Conservation (phyloP, 2,113 vertebrate species). For the Otocyon megalotis region DNA sequence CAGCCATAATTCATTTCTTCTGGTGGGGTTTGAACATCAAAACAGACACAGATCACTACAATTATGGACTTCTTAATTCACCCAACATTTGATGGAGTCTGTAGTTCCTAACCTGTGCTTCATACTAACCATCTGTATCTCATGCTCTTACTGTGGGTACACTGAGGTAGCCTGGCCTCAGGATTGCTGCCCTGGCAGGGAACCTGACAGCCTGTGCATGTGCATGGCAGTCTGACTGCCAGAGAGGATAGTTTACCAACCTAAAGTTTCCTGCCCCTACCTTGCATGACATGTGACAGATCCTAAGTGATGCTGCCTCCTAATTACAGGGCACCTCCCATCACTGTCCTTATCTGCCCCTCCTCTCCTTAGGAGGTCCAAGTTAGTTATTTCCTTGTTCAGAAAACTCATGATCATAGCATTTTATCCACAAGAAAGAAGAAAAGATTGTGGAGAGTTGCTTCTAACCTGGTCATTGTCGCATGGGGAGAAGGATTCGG, state of each 20-base stretch:
- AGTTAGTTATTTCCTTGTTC: background rate
- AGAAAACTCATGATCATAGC: background rate
- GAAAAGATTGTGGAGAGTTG: background rate
- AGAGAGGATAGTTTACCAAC: background rate
- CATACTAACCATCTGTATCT: background rate
- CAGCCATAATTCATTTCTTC: background rate
- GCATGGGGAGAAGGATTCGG: background rate
- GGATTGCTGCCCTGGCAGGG: background rate
- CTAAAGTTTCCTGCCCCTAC: background rate
- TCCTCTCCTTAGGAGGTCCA: background rate
- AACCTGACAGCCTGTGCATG: background rate
- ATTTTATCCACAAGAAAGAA: background rate
- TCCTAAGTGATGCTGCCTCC: background rate
- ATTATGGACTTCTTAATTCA: background rate
- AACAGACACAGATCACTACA: background rate
- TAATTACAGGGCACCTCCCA: background rate
- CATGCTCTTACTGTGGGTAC: background rate
- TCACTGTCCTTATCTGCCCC: background rate
- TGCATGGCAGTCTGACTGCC: background rate
- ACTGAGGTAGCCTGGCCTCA: background rate
- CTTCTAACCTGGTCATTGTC: background rate
- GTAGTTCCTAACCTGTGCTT: background rate
- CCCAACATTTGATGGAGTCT: background rate
- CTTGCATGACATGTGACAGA: background rate
- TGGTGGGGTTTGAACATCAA: conserved; percentile 3